These are phyloP conservation scores for Scotopteryx bipunctaria DNA, from an alignment of 2,888 invertebrate genomes.

Conservation along the genomic window DNA sequence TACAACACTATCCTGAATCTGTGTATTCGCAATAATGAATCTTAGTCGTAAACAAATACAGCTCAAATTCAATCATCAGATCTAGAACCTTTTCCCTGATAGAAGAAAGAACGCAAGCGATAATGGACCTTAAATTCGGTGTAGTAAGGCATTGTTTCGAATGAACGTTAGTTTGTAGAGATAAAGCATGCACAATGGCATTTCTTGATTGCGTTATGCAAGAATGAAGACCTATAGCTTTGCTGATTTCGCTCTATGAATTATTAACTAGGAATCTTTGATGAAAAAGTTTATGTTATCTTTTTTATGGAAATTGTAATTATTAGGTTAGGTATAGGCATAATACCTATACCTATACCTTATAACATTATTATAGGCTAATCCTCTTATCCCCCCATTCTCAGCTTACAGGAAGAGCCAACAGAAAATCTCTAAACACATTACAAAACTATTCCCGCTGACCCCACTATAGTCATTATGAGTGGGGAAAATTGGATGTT, in stretches of 20 bases:
- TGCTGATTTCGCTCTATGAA: slow-evolving; percentile 33
- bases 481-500: too few relatives aligned
- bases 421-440: too few relatives aligned
- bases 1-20: neutral
- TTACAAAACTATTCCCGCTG: too few relatives aligned
- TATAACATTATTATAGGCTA: too few relatives aligned
- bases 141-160: slow-evolving; percentile 5
- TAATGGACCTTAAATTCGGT: neutral
- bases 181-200: slow-evolving; percentile 21
- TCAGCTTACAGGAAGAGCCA: too few relatives aligned
- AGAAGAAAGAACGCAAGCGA: neutral
- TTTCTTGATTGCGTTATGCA: slow-evolving; percentile 37
- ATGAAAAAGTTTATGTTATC: slow-evolving; percentile 1
- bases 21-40: neutral
- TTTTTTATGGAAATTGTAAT: neutral
- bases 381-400: too few relatives aligned
- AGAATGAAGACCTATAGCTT: slow-evolving; percentile 31
- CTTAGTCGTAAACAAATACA: neutral
- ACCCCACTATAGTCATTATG: too few relatives aligned
- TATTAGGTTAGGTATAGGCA: too few relatives aligned
- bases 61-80: neutral
- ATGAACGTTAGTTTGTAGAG: slow-evolving; percentile 1
- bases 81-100: too few relatives aligned
- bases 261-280: slow-evolving; percentile 27
- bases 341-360: too few relatives aligned